Evolutionary conservation across 2,797 vertebrate species (phyloP), one percentile per base, ranked within the genome.

Genomic region (Capromys pilorides): DNA sequence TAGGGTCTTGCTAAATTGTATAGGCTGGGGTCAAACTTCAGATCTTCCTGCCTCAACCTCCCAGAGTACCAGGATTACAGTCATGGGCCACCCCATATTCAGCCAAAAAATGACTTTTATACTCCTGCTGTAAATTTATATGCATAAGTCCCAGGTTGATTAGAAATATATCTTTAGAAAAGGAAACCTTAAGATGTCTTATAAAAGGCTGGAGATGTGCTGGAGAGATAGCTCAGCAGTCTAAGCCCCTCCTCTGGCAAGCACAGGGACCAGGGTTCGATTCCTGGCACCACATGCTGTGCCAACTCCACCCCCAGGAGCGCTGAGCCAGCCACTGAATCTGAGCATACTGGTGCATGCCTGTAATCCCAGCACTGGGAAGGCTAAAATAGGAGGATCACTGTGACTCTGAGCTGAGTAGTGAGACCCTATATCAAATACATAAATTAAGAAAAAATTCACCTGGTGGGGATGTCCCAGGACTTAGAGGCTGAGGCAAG

Each of bases 141-240:
- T 16, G 51, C 59, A n/a, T 61, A 69, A 73, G 51, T 88, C 77
- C 19, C 41, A 81, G 61, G 21, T 62, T 90, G 79, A 93, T 86
- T 88, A 64, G 80, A 94, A 71, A 90, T 12, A 16, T 86, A 54
- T 64, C 8, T 90, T 3, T 22, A 89, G 84, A 69, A 73, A 94
- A 87, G 39, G 88, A 67, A 85, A 51, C 41, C 41, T 51, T 67
- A 69, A 93, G 81, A 22, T 66, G 41, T 36, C 19, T 67, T 92
- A 28, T 54, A 92, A 59, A 45, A 36, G 77, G 21, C 11, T 57
- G 77, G 45, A 8, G 18, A 49, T 41, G 1, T 11, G 4, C 54
- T 57, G 54, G 54, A 18, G 54, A 57, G 16, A 57, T 57, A 57
- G 54, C 14, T 16, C 54, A 57, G 54, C 3, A 18, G 54, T 5